These are phyloP conservation scores for Rhegmatorhina hoffmannsi DNA, from an alignment of 2,113 vertebrate species.

Conservation along the genomic window DNA sequence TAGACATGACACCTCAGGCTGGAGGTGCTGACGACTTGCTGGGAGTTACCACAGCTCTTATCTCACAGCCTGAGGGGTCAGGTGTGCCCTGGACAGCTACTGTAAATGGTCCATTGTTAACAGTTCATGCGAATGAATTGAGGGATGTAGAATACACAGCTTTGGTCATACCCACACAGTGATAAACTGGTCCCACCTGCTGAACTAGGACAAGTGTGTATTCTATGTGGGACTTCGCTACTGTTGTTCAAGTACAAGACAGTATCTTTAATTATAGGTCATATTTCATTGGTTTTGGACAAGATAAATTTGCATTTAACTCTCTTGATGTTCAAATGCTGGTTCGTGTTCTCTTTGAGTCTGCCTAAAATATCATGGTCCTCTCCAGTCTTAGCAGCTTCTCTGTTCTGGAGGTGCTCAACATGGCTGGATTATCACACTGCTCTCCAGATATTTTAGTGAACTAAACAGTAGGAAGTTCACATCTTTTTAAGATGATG, in stretches of 20 bases:
- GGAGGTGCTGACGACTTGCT: too few relatives aligned
- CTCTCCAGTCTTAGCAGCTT: neutral
- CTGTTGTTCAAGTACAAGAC: neutral
- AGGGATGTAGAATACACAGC: too few relatives aligned
- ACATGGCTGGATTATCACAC: neutral
- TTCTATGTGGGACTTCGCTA: accelerated
- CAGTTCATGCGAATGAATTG: too few relatives aligned
- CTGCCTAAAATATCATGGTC: neutral
- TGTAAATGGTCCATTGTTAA: too few relatives aligned
- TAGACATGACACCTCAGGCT: too few relatives aligned
- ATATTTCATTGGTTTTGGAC: neutral
- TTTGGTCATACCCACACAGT: too few relatives aligned
- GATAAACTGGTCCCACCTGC: too few relatives aligned
- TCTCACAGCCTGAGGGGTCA: too few relatives aligned
- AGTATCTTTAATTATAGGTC: neutral
- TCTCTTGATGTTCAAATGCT: neutral
- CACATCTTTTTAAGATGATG: neutral
- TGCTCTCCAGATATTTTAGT: neutral
- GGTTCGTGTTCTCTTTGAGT: neutral
- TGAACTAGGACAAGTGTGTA: neutral
- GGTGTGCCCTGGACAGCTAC: too few relatives aligned
- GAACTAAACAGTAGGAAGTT: neutral
- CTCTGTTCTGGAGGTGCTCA: neutral
- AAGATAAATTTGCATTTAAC: neutral
- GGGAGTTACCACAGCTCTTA: too few relatives aligned